Conservation (phyloP, 2,797 vertebrate genomes). For the Rhodeus uyekii region DNA sequence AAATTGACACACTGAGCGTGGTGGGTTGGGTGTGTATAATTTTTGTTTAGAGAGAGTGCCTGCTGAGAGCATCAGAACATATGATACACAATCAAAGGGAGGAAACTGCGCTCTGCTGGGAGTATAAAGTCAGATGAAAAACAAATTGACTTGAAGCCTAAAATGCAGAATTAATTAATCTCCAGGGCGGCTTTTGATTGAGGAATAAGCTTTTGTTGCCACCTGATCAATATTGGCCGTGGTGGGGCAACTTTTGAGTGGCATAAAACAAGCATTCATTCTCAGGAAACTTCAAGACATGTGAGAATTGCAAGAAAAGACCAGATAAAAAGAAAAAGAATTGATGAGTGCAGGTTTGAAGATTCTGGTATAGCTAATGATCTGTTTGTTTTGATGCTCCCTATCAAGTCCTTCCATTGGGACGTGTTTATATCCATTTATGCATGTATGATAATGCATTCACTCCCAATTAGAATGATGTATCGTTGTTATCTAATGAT, state of each 20-base stretch:
- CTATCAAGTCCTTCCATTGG: not conserved
- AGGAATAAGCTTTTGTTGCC: constrained; percentile 4
- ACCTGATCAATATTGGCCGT: not conserved
- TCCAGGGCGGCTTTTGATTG: constrained; percentile 23
- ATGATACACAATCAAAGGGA: constrained; percentile 31
- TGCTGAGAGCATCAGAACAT: constrained; percentile 10
- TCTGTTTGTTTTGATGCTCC: constrained; percentile 18
- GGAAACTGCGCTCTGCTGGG: not conserved
- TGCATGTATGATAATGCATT: constrained; percentile 3
- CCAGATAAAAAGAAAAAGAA: constrained; percentile 17
- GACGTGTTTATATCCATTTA: constrained; percentile 15
- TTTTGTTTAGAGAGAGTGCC: not conserved
- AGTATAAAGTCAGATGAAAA: constrained; percentile 6
- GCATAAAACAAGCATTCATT: constrained; percentile 1
- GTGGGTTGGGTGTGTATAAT: not conserved
- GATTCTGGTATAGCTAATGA: constrained; percentile 17
- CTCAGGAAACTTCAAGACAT: not conserved
- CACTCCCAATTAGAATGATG: constrained; percentile 31
- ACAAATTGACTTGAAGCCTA: constrained; percentile 23
- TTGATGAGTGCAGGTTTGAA: not conserved
- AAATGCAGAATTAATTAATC: constrained; percentile 22
- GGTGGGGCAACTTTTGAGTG: not conserved
- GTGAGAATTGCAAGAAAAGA: not conserved
- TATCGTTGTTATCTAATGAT: constrained; percentile 16
- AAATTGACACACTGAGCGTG: not conserved